Percentiles rank a stretch among this genome's conserved stretches.
phyloP scores from a whole-genome alignment of 2,888 invertebrate species.

The Chorisops tibialis region DNA sequence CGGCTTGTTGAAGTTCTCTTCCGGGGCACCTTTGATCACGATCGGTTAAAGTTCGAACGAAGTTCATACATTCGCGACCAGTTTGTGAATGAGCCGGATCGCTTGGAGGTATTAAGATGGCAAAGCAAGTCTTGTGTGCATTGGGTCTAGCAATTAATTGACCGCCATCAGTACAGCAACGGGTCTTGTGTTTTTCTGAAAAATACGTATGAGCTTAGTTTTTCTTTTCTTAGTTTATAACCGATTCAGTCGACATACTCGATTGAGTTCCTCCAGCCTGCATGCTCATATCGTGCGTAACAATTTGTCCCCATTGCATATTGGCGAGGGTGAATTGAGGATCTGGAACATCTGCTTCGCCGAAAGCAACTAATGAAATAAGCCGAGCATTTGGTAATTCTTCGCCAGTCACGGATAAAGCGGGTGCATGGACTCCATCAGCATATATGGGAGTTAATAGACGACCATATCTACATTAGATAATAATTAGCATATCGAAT shows the following conservation, averaged over 20 bases:
- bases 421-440: slow-evolving; percentile 58
- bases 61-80: slow-evolving; percentile 60
- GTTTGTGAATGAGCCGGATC: slow-evolving; percentile 56
- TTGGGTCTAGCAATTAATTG: slow-evolving; percentile 52
- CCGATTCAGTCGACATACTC: slow-evolving; percentile 64
- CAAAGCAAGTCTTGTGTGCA: slow-evolving; percentile 54
- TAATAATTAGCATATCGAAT: neutral
- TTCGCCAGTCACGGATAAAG: slow-evolving; percentile 61
- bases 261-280: slow-evolving; percentile 60
- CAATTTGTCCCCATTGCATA: slow-evolving; percentile 62
- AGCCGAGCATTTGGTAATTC: slow-evolving; percentile 67
- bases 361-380: slow-evolving; percentile 69
- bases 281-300: slow-evolving; percentile 60
- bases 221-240: neutral
- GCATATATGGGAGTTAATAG: slow-evolving; percentile 53
- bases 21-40: slow-evolving; percentile 59
- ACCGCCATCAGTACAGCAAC: slow-evolving; percentile 62
- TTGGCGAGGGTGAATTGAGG: slow-evolving; percentile 70
- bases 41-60: slow-evolving; percentile 64
- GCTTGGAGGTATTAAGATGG: slow-evolving; percentile 56
- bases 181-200: slow-evolving; percentile 59
- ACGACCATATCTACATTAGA: slow-evolving; percentile 47
- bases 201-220: too few relatives aligned
- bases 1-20: slow-evolving; percentile 53
- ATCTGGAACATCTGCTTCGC: slow-evolving; percentile 67